These are phyloP conservation scores for Ostrea denselamellosa DNA, from an alignment of 1,140 invertebrate genomes.

Conservation along the genomic window DNA sequence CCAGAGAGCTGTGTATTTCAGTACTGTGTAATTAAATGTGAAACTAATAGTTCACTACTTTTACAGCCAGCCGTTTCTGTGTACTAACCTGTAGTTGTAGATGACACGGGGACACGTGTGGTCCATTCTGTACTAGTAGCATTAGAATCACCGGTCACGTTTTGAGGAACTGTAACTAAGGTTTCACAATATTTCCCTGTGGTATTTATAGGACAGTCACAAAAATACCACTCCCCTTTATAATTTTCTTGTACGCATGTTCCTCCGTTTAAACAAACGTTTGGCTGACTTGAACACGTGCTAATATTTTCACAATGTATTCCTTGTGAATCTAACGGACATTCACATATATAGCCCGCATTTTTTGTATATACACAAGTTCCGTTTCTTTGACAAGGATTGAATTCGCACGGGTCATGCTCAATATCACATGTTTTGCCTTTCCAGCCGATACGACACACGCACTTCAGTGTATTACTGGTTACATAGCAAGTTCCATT, in stretches of 20 bases:
- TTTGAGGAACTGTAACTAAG: not conserved
- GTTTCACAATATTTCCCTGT: conserved; percentile 21
- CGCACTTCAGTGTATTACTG: not conserved
- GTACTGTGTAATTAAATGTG: too few species aligned
- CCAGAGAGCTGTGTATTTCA: too few species aligned
- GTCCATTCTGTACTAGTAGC: not conserved
- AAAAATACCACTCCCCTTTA: conserved; percentile 4
- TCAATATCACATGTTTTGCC: not conserved
- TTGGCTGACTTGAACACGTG: not conserved
- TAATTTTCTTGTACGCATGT: not conserved
- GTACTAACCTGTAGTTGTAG: not conserved
- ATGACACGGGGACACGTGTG: not conserved
- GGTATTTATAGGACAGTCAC: not conserved
- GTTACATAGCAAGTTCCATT: conserved; percentile 3
- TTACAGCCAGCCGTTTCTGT: not conserved
- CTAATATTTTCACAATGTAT: conserved; percentile 23
- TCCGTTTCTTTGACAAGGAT: not conserved
- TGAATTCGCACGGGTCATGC: conserved; percentile 2
- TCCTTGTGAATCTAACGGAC: conserved; percentile 2
- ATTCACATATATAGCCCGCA: not conserved
- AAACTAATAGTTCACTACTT: not conserved
- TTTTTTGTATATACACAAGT: conserved; percentile 4
- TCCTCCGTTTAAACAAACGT: conserved; percentile 21
- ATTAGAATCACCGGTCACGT: not conserved
- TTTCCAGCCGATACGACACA: not conserved